Percentiles rank a stretch among this genome's conserved stretches.
Conservation (phyloP, 2,888 invertebrate species). For the Thelaira solivaga region DNA sequence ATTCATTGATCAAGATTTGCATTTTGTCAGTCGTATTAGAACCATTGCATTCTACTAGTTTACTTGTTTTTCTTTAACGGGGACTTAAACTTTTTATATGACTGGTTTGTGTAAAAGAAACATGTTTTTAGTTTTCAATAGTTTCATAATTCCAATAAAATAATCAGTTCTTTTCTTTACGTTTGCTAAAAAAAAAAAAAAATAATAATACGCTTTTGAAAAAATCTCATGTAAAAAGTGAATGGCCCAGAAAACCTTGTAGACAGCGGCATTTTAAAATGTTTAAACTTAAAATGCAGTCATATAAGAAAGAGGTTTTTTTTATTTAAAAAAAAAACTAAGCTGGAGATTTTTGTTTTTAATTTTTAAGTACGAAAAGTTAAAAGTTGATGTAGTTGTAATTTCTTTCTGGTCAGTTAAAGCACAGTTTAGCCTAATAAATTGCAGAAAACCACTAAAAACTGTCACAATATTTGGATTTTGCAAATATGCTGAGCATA, state of each 20-base stretch:
- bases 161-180: slow-evolving; percentile 10
- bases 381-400: too few species aligned
- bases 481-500: too few species aligned
- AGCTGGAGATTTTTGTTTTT: too few species aligned
- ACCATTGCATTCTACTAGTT: slow-evolving; percentile 33
- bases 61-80: slow-evolving; percentile 29
- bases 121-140: slow-evolving; percentile 33
- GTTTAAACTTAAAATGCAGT: neutral
- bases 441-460: too few species aligned
- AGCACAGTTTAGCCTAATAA: too few species aligned
- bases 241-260: slow-evolving; percentile 47
- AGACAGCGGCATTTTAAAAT: neutral
- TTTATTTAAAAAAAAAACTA: too few species aligned
- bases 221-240: slow-evolving; percentile 37
- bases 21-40: slow-evolving; percentile 39
- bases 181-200: neutral
- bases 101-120: slow-evolving; percentile 22
- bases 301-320: too few species aligned
- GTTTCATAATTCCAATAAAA: slow-evolving; percentile 38
- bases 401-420: too few species aligned
- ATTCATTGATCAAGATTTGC: slow-evolving; percentile 54
- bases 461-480: too few species aligned
- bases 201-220: slow-evolving; percentile 5
- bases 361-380: too few species aligned
- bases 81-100: slow-evolving; percentile 14